Conservation (phyloP, 2,888 invertebrate genomes). For the Eilema depressum region DNA sequence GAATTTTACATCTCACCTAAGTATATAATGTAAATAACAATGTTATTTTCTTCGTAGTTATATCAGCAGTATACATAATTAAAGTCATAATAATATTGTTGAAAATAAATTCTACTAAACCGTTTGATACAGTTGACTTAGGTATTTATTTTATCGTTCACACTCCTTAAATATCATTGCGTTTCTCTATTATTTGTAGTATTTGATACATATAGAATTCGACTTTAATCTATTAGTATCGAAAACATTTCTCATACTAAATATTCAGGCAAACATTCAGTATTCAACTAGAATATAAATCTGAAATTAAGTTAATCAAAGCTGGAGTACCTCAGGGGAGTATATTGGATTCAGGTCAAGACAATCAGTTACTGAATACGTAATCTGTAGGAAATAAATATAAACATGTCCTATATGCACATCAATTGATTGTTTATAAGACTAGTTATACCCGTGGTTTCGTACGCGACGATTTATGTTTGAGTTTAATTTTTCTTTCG, state of each 20-base stretch:
- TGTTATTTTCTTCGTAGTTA: too few species aligned
- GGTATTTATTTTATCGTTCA: neutral
- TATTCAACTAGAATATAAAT: neutral
- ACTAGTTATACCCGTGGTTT: too few species aligned
- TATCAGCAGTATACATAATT: too few species aligned
- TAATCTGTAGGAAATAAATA: neutral
- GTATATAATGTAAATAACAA: too few species aligned
- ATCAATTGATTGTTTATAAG: too few species aligned
- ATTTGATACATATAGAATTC: neutral
- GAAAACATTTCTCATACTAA: neutral
- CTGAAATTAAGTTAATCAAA: conserved; percentile 1
- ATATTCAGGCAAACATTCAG: neutral
- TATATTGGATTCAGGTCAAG: neutral
- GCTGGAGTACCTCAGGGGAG: neutral
- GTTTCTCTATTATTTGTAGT: neutral
- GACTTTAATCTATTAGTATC: neutral
- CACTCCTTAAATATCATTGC: neutral
- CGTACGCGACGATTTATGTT: too few species aligned
- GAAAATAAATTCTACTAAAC: neutral
- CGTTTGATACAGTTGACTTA: too few species aligned
- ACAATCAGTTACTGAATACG: neutral
- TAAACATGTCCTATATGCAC: too few species aligned
- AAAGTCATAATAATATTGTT: neutral
- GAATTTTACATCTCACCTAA: too few species aligned
- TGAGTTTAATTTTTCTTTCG: too few species aligned